These are phyloP conservation scores for Cantharis lateralis DNA, from an alignment of 2,888 invertebrate genomes.

Conservation along the genomic window DNA sequence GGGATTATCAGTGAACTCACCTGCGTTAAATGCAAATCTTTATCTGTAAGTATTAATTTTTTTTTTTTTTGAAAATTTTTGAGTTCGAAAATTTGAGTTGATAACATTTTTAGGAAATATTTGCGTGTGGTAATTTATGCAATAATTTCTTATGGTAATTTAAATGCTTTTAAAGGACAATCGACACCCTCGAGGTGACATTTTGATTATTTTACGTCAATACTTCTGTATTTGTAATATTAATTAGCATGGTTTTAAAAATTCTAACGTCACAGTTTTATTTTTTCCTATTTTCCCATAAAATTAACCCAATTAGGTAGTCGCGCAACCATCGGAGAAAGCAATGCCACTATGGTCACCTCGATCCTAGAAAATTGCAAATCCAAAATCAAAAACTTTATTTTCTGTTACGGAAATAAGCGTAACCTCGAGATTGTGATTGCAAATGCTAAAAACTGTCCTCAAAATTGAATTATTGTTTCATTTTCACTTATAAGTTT, in stretches of 20 bases:
- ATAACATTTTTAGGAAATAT: neutral
- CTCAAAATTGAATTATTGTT: slow-evolving; percentile 25
- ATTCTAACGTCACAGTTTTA: neutral
- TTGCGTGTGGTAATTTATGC: neutral
- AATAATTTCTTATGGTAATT: neutral
- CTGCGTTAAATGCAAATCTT: slow-evolving; percentile 50
- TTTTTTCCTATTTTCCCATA: neutral
- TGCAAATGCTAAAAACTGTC: slow-evolving; percentile 24
- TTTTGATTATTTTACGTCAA: slow-evolving; percentile 5
- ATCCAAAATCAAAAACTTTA: neutral
- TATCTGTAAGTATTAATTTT: slow-evolving; percentile 47
- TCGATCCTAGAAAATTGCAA: neutral
- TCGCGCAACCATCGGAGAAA: neutral
- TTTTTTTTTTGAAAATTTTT: neutral
- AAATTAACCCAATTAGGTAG: neutral
- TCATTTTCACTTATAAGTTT: slow-evolving; percentile 5
- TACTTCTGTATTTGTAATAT: slow-evolving; percentile 1
- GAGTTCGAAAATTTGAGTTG: neutral
- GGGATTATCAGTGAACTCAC: slow-evolving; percentile 53
- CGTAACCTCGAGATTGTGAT: slow-evolving; percentile 22
- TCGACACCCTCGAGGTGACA: neutral
- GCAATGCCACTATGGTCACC: neutral
- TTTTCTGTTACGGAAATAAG: slow-evolving; percentile 15
- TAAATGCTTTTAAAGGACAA: neutral
- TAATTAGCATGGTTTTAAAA: neutral